These are phyloP conservation scores for Syngnathus scovelli DNA, from an alignment of 2,113 vertebrate genomes.

Conservation along the genomic window DNA sequence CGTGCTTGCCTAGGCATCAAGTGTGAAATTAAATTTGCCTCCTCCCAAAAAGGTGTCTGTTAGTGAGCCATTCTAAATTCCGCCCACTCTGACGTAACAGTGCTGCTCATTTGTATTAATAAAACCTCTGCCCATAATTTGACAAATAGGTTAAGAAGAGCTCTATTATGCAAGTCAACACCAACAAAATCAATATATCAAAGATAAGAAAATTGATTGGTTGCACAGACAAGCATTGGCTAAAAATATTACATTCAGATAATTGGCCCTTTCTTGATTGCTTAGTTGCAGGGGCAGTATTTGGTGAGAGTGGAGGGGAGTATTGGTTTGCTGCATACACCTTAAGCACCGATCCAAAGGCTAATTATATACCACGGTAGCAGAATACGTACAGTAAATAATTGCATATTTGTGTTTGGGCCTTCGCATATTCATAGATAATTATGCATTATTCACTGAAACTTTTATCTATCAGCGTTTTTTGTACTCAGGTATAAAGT, in stretches of 20 bases:
- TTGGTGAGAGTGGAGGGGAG: not conserved
- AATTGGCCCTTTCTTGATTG: not conserved
- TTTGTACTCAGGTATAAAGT: too few species aligned
- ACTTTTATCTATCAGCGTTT: too few species aligned
- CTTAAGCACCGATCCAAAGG: not conserved
- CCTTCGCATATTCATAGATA: not conserved
- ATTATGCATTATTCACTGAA: too few species aligned
- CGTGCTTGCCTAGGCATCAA: not conserved
- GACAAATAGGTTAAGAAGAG: not conserved
- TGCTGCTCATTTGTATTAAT: not conserved
- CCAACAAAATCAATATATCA: not conserved
- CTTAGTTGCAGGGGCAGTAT: not conserved
- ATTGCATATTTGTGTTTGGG: not conserved
- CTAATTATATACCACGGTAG: not conserved
- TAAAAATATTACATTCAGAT: not conserved
- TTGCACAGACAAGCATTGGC: not conserved
- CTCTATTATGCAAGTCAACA: not conserved
- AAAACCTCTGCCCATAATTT: not conserved
- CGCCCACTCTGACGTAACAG: slow-evolving; percentile 30
- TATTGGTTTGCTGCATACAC: not conserved
- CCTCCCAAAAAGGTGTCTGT: not conserved
- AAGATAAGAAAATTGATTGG: not conserved
- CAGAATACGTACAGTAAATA: not conserved
- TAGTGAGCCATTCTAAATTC: slow-evolving; percentile 27
- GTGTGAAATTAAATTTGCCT: not conserved